Evolutionary conservation across 2,113 vertebrate genomes (phyloP), one percentile per base, ranked within the genome.

Genomic region (Microtus montanus): DNA sequence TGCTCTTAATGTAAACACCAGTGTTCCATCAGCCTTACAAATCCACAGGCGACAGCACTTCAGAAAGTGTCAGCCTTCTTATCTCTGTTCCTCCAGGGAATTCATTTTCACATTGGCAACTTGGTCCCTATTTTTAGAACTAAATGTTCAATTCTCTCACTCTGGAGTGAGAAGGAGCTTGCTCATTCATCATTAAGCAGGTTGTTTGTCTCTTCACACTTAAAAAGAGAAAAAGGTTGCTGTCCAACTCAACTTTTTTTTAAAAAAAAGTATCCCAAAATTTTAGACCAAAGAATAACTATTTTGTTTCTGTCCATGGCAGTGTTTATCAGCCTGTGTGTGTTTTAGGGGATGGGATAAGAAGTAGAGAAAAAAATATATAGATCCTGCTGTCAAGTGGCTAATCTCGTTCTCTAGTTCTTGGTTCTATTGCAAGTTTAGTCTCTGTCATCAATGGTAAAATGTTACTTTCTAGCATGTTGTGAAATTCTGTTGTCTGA

Each of bases 101-200:
- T 63, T 78, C 58, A 87, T 96, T 97, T 96, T 93, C 86, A 90
- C 91, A 93, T 83, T 80, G 90, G 52, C 90, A 95, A 96, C 94
- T 95, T 79, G 79, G 89, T 80, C 74, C 91, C 17, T 96, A 92
- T 95, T 97, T 97, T 96, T 95, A 97, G 86, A 83, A 97, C 96
- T 91, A 91, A 97, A 96, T 92, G 54, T 93, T 64, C 64, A 86
- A 74, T 95, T 95, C 84, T 78, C 63, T 95, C 78, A 63, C 61
- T 68, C 15, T 66, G 74, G 41, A 95, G 30, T 41, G 58, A 90
- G 80, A 68, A 91, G 19, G 52, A 41, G 8, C 54, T 24, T 83
- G 38, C 41, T 93, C 58, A 49, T 93, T 94, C 87, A 79, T 95
- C 95, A 93, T 52, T 89, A 96, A 82, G 38, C 49, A 90, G 73